Base-by-base conservation (phyloP, 2,888 invertebrate genomes). In the Tetranychus piercei region DNA sequence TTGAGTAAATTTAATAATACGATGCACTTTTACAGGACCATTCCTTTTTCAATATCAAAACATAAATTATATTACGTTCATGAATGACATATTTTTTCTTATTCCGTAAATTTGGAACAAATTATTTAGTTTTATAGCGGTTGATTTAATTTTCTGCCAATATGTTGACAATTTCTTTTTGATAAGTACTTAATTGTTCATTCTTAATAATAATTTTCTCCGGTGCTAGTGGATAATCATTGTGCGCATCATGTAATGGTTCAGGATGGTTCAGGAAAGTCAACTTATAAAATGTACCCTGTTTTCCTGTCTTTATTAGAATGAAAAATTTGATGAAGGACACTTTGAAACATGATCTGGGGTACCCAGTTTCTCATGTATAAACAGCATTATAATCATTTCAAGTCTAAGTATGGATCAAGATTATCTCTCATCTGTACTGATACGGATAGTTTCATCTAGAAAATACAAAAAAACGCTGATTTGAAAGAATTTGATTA, bases 391-490 rank as follows among this genome's bases (percentile, higher is more conserved):
- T 80, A 79, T 72, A 71, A 78, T 7, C 5, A n/a, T 20, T 77
- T 79, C 8, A 79, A 78, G 73, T 44, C 45, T 8, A 75, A 77
- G 64, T 81, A 80, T 77, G 77, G 80, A 76, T 77, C 75, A 9
- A 77, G 78, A 34, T 75, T 78, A 34, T 64, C 45, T 6, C 71
- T 81, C 11, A 74, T 78, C n/a, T 80, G 79, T 76, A 80, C 79
- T 9, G 80, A 82, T 77, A 82, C 81, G 0, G 80, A 82, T 74
- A 76, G 76, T 71, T 75, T 80, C 5, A 77, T 78, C 11, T 79
- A 79, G 75, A 76, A 79, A 18, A 78, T 81, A 69, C 70, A 76
- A 74, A 81, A 79, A 20, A 73, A 76, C 7, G 79, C 76, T 74
- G 80, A 80, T 75, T 77, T 80, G 73, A 22, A 71, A 64, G 18